A percentile compares a stretch with the other conserved stretches of the same genome.
Conservation (phyloP, 2,888 invertebrate species). For the Cyclophora albipunctata region DNA sequence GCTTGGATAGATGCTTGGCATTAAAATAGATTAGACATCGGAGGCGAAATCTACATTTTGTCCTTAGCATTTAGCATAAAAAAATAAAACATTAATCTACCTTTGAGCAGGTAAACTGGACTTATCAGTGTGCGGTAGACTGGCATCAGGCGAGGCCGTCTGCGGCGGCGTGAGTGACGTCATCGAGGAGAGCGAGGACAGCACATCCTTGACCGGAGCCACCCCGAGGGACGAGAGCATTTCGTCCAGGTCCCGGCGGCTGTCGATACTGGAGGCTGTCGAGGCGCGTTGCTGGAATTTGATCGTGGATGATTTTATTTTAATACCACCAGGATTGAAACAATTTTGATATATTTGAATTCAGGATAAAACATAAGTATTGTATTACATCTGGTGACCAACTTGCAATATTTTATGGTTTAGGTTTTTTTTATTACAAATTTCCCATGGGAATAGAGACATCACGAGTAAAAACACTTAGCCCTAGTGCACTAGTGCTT, state of each 20-base stretch:
- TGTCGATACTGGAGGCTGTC: conserved; percentile 65
- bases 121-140: conserved; percentile 79
- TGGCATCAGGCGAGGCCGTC: conserved; percentile 87
- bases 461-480: too few species aligned
- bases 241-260: conserved; percentile 84
- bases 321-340: too few species aligned
- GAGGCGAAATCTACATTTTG: too few species aligned
- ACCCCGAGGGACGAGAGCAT: conserved; percentile 91
- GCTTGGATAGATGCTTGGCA: too few species aligned
- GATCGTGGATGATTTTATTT: background rate
- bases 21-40: too few species aligned
- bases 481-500: too few species aligned
- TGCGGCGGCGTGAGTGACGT: conserved; percentile 88
- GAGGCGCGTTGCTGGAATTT: conserved; percentile 63
- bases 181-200: conserved; percentile 88
- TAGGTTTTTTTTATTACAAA: background rate
- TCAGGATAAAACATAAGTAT: too few species aligned
- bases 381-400: too few species aligned
- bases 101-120: conserved; percentile 66
- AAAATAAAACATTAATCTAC: conserved; percentile 28
- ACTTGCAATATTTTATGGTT: too few species aligned
- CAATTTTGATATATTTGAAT: too few species aligned
- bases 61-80: too few species aligned
- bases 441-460: too few species aligned
- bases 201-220: conserved; percentile 89